Conservation (phyloP, 2,888 invertebrate species). For the Drosophila buzzatii region DNA sequence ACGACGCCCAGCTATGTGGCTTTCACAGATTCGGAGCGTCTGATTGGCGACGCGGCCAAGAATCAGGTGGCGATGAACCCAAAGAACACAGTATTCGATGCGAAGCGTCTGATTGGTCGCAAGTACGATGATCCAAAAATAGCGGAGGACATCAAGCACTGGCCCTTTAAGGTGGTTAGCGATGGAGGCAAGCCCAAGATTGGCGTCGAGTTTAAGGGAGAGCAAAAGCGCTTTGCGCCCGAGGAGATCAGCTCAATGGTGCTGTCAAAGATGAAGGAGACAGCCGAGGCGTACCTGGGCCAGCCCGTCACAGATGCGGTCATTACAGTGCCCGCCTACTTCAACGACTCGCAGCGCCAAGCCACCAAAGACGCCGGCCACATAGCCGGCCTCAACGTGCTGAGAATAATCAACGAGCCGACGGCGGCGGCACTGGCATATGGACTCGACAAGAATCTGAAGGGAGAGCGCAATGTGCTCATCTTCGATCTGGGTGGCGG, state of each 20-base stretch:
- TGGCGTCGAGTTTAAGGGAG: conserved; percentile 94
- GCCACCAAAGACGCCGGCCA: conserved; percentile 36
- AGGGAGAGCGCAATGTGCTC: conserved; percentile 36
- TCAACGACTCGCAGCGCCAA: conserved; percentile 32
- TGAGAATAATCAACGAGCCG: conserved; percentile 37
- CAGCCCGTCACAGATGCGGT: conserved; percentile 93
- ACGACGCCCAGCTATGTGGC: conserved; percentile 87
- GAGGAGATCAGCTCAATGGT: conserved; percentile 97
- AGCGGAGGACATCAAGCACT: conserved; percentile 96
- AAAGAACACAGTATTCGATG: conserved; percentile 96
- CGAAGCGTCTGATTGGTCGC: conserved; percentile 96
- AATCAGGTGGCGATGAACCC: conserved; percentile 95
- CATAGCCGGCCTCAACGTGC: conserved; percentile 35
- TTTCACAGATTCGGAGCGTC: conserved; percentile 93
- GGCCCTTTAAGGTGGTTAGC: conserved; percentile 95
- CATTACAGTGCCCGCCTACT: conserved; percentile 63
- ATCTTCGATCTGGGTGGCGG: conserved; percentile 30
- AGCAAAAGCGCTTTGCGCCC: conserved; percentile 93
- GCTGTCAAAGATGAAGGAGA: conserved; percentile 96
- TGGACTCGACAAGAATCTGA: conserved; percentile 39
- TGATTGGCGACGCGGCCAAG: conserved; percentile 90
- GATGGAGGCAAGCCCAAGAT: conserved; percentile 93
- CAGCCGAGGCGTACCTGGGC: conserved; percentile 95
- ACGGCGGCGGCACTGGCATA: conserved; percentile 37
- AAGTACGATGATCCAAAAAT: conserved; percentile 94